Evolutionary conservation across 2,888 invertebrate genomes (phyloP).

Genomic region (Sclerodermus sp.): DNA sequence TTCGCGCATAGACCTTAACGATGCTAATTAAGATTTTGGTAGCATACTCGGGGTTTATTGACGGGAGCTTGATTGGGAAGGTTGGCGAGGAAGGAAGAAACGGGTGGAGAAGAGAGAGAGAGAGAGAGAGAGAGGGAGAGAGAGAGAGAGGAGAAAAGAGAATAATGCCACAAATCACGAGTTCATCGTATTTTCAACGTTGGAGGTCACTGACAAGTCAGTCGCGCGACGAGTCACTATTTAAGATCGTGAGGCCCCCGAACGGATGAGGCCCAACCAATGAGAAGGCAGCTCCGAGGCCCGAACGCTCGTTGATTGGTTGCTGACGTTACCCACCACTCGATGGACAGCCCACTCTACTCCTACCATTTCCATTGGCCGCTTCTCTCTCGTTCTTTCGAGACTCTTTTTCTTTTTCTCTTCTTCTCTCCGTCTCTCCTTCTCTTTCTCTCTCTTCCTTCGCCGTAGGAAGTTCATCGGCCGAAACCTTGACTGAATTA

Average conservation of each 20-base stretch:
- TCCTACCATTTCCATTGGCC: conserved; percentile 15
- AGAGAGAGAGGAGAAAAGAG: conserved; percentile 61
- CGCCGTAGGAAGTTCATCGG: conserved; percentile 70
- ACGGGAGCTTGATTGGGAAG: conserved; percentile 55
- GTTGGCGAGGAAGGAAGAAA: background rate
- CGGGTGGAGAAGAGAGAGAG: background rate
- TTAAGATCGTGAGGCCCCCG: conserved; percentile 57
- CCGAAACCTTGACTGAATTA: conserved; percentile 86
- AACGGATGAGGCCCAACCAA: conserved; percentile 42
- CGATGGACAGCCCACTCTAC: background rate
- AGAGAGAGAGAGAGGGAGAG: conserved; percentile 42
- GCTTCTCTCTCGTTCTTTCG: too few relatives aligned
- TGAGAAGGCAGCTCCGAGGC: conserved; percentile 40
- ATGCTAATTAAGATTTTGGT: too few relatives aligned
- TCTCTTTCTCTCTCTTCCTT: conserved; percentile 28
- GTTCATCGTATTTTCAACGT: conserved; percentile 79
- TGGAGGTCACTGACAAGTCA: conserved; percentile 82
- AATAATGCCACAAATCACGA: conserved; percentile 60
- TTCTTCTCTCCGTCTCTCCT: conserved; percentile 18
- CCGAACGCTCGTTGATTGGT: conserved; percentile 28
- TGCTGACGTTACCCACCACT: conserved; percentile 19
- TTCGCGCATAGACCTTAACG: too few relatives aligned
- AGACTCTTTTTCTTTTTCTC: conserved; percentile 1
- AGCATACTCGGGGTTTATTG: too few relatives aligned
- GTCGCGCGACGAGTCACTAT: conserved; percentile 26